A percentile compares a stretch with the other conserved stretches of the same genome.
Conservation (phyloP, 1,140 invertebrate genomes). For the Drosophila leontia region DNA sequence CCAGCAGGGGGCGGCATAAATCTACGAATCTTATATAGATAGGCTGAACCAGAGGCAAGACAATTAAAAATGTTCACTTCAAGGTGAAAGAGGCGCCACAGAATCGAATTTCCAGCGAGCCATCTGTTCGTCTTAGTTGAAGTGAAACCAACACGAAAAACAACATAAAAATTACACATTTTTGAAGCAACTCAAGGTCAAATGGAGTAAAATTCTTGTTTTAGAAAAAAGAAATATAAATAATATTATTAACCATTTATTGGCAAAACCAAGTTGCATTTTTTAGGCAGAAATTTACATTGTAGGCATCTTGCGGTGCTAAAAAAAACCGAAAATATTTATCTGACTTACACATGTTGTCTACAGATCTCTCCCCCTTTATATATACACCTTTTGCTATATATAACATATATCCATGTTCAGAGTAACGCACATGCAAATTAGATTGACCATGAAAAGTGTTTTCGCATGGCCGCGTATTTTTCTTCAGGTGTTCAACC, state of each 20-base stretch:
- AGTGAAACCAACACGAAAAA: conserved; percentile 8
- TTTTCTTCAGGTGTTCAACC: conserved; percentile 45
- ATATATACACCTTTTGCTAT: conserved; percentile 1
- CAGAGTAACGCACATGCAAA: conserved; percentile 56
- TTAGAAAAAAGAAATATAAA: not conserved
- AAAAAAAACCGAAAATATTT: conserved; percentile 1
- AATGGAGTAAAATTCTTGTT: not conserved
- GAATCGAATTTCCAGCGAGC: conserved; percentile 9
- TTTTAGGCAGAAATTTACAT: not conserved
- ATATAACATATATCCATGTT: conserved; percentile 20
- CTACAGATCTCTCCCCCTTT: not conserved
- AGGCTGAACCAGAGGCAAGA: not conserved
- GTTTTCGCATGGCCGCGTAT: conserved; percentile 43
- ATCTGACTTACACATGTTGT: conserved; percentile 1
- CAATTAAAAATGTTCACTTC: conserved; percentile 25
- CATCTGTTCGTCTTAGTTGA: conserved; percentile 17
- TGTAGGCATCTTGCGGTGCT: not conserved
- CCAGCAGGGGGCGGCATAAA: conserved; percentile 29
- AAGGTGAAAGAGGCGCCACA: conserved; percentile 43
- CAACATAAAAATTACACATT: conserved; percentile 34
- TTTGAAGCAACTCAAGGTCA: conserved; percentile 18
- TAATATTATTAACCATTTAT: not conserved
- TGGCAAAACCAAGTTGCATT: not conserved
- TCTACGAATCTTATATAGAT: conserved; percentile 1
- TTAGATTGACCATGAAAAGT: conserved; percentile 64